Conservation (phyloP, 35 echinoderm and acorn worm species). For the Stichopus chloronotus region DNA sequence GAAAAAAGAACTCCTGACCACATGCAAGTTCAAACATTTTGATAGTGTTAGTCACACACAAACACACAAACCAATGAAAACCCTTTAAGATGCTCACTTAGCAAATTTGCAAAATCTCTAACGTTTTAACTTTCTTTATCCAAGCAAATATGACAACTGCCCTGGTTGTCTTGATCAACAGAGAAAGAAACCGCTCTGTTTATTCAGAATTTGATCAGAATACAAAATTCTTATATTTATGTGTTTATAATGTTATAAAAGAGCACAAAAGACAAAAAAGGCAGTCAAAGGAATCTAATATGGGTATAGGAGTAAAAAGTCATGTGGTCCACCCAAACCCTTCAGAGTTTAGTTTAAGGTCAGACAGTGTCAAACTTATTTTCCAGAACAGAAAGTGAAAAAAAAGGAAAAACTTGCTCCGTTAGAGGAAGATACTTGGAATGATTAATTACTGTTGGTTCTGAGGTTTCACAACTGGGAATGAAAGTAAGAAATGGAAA, state of each 20-base stretch:
- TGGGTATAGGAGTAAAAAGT: not conserved
- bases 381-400: not conserved
- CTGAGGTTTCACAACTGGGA: not conserved
- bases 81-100: not conserved
- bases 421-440: not conserved
- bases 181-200: constrained; percentile 32
- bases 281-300: not conserved
- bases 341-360: not conserved
- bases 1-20: too few species aligned
- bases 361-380: not conserved
- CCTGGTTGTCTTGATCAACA: constrained; percentile 11
- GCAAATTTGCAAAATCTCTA: constrained; percentile 27
- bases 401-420: not conserved
- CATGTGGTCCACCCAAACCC: not conserved
- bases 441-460: not conserved
- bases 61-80: too few species aligned
- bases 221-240: not conserved
- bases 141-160: constrained; percentile 12
- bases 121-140: not conserved
- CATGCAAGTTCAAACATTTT: too few species aligned
- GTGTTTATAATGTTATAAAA: constrained; percentile 31
- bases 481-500: not conserved
- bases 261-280: not conserved
- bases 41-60: too few species aligned
- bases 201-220: constrained; percentile 13